Evolutionary conservation across 2,888 invertebrate species (phyloP).

Genomic region (Idaea biselata): DNA sequence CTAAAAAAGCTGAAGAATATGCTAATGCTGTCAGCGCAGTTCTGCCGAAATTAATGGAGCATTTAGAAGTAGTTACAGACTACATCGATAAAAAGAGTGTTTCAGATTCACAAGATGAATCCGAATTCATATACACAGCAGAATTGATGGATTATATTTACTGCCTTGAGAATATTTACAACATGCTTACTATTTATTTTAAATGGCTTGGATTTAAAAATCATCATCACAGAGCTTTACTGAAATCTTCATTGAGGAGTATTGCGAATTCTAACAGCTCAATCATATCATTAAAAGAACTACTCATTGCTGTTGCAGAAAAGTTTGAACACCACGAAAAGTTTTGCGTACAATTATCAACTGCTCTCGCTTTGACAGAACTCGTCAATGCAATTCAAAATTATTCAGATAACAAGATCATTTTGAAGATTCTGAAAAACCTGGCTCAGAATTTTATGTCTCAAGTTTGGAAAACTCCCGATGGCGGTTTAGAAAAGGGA

Average conservation of each 20-base stretch:
- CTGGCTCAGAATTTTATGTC: slow-evolving; percentile 77
- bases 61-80: slow-evolving; percentile 49
- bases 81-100: slow-evolving; percentile 46
- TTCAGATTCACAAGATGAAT: slow-evolving; percentile 42
- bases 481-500: slow-evolving; percentile 84
- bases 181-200: slow-evolving; percentile 79
- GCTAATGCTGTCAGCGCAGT: slow-evolving; percentile 51
- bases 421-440: slow-evolving; percentile 67
- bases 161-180: slow-evolving; percentile 79
- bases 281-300: slow-evolving; percentile 55
- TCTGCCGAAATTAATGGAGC: slow-evolving; percentile 56
- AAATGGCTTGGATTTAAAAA: slow-evolving; percentile 83
- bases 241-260: slow-evolving; percentile 62
- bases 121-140: slow-evolving; percentile 40
- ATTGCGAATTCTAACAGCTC: slow-evolving; percentile 48
- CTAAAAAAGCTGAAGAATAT: slow-evolving; percentile 56
- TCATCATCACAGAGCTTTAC: slow-evolving; percentile 53
- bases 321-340: slow-evolving; percentile 69
- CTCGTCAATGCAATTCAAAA: slow-evolving; percentile 72
- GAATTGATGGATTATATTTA: slow-evolving; percentile 55
- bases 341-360: slow-evolving; percentile 76
- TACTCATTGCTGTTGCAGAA: slow-evolving; percentile 56
- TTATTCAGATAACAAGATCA: slow-evolving; percentile 58
- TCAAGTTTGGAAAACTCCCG: slow-evolving; percentile 84
- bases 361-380: slow-evolving; percentile 78